A percentile compares a stretch with the other conserved stretches of the same genome.
Conservation (phyloP, 1,140 invertebrate genomes). For the Euura saliciscinereae region DNA sequence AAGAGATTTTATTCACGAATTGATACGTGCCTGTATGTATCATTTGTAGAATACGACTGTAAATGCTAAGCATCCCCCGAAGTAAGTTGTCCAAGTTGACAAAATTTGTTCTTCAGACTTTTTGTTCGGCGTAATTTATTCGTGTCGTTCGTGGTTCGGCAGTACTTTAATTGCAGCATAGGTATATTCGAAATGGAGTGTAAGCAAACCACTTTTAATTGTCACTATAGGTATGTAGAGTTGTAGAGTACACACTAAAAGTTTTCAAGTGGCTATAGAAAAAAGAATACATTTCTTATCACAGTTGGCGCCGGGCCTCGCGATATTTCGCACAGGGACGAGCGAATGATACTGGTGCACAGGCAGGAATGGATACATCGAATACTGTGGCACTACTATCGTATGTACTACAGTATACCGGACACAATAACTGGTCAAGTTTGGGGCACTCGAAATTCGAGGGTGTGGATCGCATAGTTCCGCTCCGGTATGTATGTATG, state of each 20-base stretch:
- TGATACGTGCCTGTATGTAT: slow-evolving; percentile 7
- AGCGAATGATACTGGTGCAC: too few relatives aligned
- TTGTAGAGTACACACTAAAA: too few relatives aligned
- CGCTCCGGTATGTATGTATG: too few relatives aligned
- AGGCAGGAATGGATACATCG: too few relatives aligned
- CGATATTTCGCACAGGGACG: neutral
- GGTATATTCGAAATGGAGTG: neutral
- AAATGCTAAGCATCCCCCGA: slow-evolving; percentile 4
- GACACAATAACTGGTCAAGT: too few relatives aligned
- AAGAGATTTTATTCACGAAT: slow-evolving; percentile 4
- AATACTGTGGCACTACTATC: too few relatives aligned
- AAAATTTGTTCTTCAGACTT: slow-evolving; percentile 16
- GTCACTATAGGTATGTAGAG: too few relatives aligned
- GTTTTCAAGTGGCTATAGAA: slow-evolving; percentile 35
- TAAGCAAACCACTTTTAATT: too few relatives aligned
- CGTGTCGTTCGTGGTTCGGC: slow-evolving; percentile 10
- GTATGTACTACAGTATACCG: too few relatives aligned
- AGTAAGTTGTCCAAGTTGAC: slow-evolving; percentile 16
- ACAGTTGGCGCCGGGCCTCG: slow-evolving; percentile 47
- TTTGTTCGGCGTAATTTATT: neutral
- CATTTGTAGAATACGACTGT: slow-evolving; percentile 28
- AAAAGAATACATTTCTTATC: slow-evolving; percentile 49
- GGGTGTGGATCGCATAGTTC: too few relatives aligned
- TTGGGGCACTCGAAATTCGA: too few relatives aligned
- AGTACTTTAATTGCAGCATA: neutral